These are phyloP conservation scores for Pantherophis vulpinus DNA, from an alignment of 2,797 vertebrate genomes.

Conservation along the genomic window DNA sequence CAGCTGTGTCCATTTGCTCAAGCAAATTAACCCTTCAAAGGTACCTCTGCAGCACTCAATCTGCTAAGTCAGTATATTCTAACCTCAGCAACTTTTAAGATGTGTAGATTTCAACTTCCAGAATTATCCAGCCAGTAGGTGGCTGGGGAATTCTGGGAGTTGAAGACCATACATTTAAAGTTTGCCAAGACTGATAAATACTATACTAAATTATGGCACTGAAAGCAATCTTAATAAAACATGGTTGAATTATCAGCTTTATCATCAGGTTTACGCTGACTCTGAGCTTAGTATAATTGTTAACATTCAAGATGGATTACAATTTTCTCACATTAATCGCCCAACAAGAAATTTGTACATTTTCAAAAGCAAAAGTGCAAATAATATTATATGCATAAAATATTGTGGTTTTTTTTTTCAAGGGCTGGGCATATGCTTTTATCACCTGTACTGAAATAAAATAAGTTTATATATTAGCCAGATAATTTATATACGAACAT, in stretches of 20 bases:
- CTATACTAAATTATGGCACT: not conserved
- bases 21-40: constrained; percentile 7
- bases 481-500: not conserved
- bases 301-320: not conserved
- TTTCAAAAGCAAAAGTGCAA: not conserved
- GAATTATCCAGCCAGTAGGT: too few relatives aligned
- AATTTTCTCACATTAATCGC: not conserved
- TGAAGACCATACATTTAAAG: not conserved
- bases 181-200: not conserved
- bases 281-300: not conserved
- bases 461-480: not conserved
- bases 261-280: not conserved
- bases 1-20: constrained; percentile 29
- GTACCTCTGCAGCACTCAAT: not conserved
- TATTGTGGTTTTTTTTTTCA: not conserved
- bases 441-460: not conserved
- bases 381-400: not conserved
- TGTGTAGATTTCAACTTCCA: not conserved
- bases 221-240: not conserved
- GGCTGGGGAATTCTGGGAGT: not conserved
- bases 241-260: not conserved
- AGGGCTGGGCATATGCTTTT: not conserved
- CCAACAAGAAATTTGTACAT: too few relatives aligned
- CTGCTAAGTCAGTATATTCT: not conserved
- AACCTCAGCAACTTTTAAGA: not conserved